phyloP scores from a whole-genome alignment of 1,140 invertebrate genomes.

The Drosophila nebulosa region DNA sequence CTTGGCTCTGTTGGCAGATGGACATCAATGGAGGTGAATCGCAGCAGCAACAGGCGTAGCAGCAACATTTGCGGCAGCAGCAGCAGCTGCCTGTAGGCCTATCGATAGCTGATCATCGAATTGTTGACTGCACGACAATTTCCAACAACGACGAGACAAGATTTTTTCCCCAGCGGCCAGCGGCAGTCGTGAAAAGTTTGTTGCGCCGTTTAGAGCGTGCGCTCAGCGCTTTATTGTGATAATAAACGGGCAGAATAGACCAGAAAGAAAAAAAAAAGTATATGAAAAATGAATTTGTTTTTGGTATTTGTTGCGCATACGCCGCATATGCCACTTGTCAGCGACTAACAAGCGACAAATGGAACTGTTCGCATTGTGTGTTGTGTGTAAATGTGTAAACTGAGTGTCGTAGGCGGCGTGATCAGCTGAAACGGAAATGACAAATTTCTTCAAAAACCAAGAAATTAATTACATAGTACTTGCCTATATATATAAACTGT shows the following conservation, averaged over 20 bases:
- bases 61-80: not conserved
- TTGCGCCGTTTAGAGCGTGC: slow-evolving; percentile 58
- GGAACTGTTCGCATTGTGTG: not conserved
- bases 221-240: slow-evolving; percentile 33
- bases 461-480: slow-evolving; percentile 2
- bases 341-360: slow-evolving; percentile 50
- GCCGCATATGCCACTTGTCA: slow-evolving; percentile 50
- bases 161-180: slow-evolving; percentile 9
- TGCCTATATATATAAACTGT: not conserved
- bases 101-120: slow-evolving; percentile 43
- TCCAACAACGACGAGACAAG: slow-evolving; percentile 21
- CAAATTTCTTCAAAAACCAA: slow-evolving; percentile 19
- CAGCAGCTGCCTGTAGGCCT: slow-evolving; percentile 13
- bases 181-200: slow-evolving; percentile 68
- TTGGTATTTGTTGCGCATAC: slow-evolving; percentile 50
- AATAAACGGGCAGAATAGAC: not conserved
- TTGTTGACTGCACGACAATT: slow-evolving; percentile 48
- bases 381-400: slow-evolving; percentile 9
- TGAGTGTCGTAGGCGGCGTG: slow-evolving; percentile 1
- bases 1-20: not conserved
- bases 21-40: not conserved
- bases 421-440: slow-evolving; percentile 30
- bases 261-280: slow-evolving; percentile 11
- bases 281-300: slow-evolving; percentile 37
- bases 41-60: not conserved